These are phyloP conservation scores for Saxidomus purpurata DNA, from an alignment of 1,140 invertebrate genomes.

Conservation along the genomic window DNA sequence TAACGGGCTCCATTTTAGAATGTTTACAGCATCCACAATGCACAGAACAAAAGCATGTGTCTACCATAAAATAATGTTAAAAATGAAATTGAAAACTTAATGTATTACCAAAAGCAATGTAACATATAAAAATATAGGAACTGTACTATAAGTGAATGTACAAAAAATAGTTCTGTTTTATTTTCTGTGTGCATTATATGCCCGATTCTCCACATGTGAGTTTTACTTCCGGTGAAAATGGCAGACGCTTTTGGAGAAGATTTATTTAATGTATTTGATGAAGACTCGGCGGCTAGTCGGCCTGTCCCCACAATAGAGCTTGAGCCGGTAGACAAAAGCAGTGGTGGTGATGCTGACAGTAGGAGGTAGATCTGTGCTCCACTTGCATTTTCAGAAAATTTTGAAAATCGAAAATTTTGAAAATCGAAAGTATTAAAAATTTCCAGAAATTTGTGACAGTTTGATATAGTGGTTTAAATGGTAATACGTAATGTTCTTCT, in stretches of 20 bases:
- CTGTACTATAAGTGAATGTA: no score
- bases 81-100: no score
- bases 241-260: slow-evolving; percentile 85
- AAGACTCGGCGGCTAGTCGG: slow-evolving; percentile 78
- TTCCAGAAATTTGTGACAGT: no score
- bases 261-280: slow-evolving; percentile 88
- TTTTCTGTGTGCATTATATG: slow-evolving; percentile 17
- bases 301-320: slow-evolving; percentile 22
- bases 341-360: slow-evolving; percentile 1
- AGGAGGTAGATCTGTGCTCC: background rate
- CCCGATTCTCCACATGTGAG: slow-evolving; percentile 20
- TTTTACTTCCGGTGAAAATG: slow-evolving; percentile 72
- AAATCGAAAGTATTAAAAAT: no score
- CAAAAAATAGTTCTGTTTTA: no score
- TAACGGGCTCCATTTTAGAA: background rate
- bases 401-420: no score
- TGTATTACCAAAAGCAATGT: no score
- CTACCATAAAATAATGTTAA: no score
- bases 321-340: background rate
- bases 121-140: no score
- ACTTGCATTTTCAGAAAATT: no score
- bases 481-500: no score
- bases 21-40: slow-evolving; percentile 7
- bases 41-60: background rate
- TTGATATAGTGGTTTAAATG: no score